Percentiles rank a stretch among this genome's conserved stretches.
These are phyloP conservation scores for Drosophila fulvimacula DNA, from an alignment of 2,888 invertebrate species.

Conservation along the genomic window DNA sequence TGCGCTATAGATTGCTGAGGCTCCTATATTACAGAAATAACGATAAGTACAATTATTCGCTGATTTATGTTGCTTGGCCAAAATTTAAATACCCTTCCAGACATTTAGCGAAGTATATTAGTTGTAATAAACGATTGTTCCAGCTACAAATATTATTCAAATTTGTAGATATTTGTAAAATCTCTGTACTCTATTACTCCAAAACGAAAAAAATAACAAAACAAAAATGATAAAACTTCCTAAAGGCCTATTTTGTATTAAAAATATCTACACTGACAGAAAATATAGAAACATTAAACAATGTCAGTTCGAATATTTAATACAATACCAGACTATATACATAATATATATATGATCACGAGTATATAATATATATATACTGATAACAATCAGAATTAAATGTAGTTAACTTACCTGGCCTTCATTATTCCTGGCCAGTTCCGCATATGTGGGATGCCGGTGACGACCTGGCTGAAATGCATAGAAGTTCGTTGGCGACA, in stretches of 20 bases:
- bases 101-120: background rate
- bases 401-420: slow-evolving; percentile 37
- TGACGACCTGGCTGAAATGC: slow-evolving; percentile 67
- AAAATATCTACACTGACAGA: background rate
- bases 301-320: background rate
- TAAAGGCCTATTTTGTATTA: background rate
- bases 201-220: slow-evolving; percentile 6
- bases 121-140: background rate
- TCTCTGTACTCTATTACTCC: background rate
- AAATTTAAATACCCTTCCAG: slow-evolving; percentile 9
- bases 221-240: slow-evolving; percentile 1
- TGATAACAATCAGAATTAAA: background rate
- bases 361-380: background rate
- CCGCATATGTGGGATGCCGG: slow-evolving; percentile 66
- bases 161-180: background rate
- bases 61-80: background rate
- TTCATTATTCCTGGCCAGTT: slow-evolving; percentile 23
- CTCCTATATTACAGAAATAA: slow-evolving; percentile 11
- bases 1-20: slow-evolving; percentile 21
- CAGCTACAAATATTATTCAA: background rate
- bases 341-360: too few species aligned
- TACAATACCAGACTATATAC: too few species aligned
- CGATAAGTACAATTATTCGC: background rate
- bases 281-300: background rate
- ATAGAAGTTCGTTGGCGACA: slow-evolving; percentile 64